A percentile compares a stretch with the other conserved stretches of the same genome.
Conservation (phyloP, 2,797 vertebrate genomes). For the Notolepis coatsorum region DNA sequence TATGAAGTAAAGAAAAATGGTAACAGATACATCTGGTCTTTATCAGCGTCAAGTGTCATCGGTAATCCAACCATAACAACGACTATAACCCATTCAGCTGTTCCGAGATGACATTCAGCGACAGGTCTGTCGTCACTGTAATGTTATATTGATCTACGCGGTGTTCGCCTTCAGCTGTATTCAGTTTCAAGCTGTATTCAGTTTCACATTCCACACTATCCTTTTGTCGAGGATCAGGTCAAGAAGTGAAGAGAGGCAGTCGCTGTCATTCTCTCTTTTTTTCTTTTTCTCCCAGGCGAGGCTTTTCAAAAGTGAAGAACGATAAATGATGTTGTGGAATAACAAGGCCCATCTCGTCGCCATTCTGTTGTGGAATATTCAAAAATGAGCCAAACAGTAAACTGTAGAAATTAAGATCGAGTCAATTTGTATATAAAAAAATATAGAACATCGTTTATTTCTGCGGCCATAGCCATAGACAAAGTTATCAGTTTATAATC, state of each 20-base stretch:
- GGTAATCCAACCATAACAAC: conserved; percentile 4
- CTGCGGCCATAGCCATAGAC: no score
- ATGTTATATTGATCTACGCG: conserved; percentile 49
- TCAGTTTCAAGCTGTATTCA: conserved; percentile 49
- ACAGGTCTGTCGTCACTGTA: conserved; percentile 12
- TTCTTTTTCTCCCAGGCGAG: conserved; percentile 49
- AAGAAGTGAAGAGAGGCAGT: conserved; percentile 56
- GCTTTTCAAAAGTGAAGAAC: conserved; percentile 65
- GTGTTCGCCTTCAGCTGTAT: conserved; percentile 47
- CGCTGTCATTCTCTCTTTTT: conserved; percentile 40
- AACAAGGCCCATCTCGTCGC: no score
- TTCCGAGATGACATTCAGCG: conserved; percentile 28
- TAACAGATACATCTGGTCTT: conserved; percentile 7
- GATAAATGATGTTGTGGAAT: no score
- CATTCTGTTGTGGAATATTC: no score
- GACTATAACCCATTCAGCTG: conserved; percentile 14
- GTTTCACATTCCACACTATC: conserved; percentile 44
- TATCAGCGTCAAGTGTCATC: conserved; percentile 2
- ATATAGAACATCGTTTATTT: no score
- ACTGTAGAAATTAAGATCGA: no score
- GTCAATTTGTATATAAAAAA: no score
- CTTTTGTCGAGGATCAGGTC: conserved; percentile 46
- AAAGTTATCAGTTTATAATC: no score
- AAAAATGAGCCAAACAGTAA: no score
- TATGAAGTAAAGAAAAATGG: conserved; percentile 17